Conservation (phyloP, 1,140 invertebrate genomes). For the Brachionus asplanchnoidis region DNA sequence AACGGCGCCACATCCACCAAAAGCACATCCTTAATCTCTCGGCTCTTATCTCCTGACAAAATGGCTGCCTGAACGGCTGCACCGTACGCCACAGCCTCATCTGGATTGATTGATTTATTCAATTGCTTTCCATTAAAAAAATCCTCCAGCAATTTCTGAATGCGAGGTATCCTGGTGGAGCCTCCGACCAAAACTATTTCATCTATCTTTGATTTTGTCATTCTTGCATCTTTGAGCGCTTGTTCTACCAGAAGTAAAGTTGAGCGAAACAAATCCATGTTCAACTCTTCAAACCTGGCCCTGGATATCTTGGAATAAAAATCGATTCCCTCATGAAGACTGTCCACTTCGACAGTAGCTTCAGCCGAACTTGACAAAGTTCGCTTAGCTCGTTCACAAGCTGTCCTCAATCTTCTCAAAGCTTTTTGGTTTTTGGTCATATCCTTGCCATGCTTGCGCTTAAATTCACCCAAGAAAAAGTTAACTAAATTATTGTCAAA, state of each 20-base stretch:
- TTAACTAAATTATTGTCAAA: constrained; percentile 51
- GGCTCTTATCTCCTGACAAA: constrained; percentile 49
- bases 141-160: constrained; percentile 59
- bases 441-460: constrained; percentile 47
- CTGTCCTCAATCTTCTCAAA: constrained; percentile 56
- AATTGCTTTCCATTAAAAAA: constrained; percentile 56
- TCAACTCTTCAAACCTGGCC: constrained; percentile 49
- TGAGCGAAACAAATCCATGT: constrained; percentile 48
- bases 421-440: constrained; percentile 43
- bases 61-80: constrained; percentile 58
- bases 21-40: constrained; percentile 52
- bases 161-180: constrained; percentile 64
- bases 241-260: constrained; percentile 54
- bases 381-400: constrained; percentile 48
- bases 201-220: constrained; percentile 55
- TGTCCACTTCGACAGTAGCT: constrained; percentile 47
- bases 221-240: constrained; percentile 51
- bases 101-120: constrained; percentile 47
- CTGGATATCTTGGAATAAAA: constrained; percentile 39
- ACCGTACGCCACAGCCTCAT: constrained; percentile 63
- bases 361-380: constrained; percentile 51
- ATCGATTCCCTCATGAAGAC: constrained; percentile 40
- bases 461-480: constrained; percentile 48
- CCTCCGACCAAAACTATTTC: constrained; percentile 64
- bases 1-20: constrained; percentile 54